These are phyloP conservation scores for Pseudomyrmex flavicornis DNA, from an alignment of 1,140 invertebrate species.

Conservation along the genomic window DNA sequence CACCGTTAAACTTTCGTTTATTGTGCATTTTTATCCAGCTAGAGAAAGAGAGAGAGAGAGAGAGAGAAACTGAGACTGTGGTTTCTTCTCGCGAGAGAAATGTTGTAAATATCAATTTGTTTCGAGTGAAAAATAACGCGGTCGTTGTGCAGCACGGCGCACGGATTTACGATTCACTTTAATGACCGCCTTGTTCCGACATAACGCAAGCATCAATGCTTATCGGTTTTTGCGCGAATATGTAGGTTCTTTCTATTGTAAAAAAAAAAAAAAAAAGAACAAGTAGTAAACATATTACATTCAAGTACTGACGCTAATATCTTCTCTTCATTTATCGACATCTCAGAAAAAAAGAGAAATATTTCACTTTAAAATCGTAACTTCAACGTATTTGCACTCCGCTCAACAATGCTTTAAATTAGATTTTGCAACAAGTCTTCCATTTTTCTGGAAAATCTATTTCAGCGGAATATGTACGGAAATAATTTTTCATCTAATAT, in stretches of 20 bases:
- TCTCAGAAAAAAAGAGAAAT: background rate
- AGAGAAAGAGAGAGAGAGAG: background rate
- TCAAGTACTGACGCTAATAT: background rate
- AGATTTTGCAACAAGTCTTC: background rate
- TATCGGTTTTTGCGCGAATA: conserved; percentile 4
- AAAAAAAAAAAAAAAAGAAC: background rate
- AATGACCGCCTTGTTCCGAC: conserved; percentile 59
- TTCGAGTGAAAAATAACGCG: conserved; percentile 59
- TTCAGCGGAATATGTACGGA: background rate
- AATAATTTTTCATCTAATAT: conserved; percentile 50
- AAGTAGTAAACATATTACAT: background rate
- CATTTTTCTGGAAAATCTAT: conserved; percentile 14
- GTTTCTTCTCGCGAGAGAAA: conserved; percentile 34
- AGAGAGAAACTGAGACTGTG: background rate
- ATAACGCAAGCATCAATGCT: conserved; percentile 72
- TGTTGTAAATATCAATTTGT: conserved; percentile 73
- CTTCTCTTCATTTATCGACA: background rate
- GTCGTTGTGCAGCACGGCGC: conserved; percentile 44
- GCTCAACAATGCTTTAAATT: background rate
- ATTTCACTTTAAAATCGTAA: background rate
- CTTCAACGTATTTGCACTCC: background rate
- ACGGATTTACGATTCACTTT: conserved; percentile 67
- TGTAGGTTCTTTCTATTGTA: background rate
- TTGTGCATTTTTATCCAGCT: background rate
- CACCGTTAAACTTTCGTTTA: too few species aligned